Conservation (phyloP, 1,140 invertebrate genomes). For the Trichoplusia ni region DNA sequence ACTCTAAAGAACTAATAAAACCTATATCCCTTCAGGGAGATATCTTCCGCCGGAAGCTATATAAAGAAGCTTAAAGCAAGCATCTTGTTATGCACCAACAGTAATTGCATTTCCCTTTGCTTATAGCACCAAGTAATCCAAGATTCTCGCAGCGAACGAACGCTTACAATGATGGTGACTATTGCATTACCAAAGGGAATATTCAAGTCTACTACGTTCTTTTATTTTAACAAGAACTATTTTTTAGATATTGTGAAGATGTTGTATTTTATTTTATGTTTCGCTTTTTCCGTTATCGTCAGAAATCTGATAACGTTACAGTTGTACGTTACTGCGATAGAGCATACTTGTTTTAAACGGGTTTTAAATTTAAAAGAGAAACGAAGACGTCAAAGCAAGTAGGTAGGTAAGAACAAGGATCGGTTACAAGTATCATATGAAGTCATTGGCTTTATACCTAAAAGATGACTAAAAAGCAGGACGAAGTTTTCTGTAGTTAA, state of each 20-base stretch:
- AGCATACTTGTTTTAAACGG: too few relatives aligned
- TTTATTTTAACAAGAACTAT: not conserved
- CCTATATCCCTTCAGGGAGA: too few relatives aligned
- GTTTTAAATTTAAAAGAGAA: too few relatives aligned
- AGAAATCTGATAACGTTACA: constrained; percentile 1
- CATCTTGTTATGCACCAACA: constrained; percentile 22
- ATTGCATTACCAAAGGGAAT: constrained; percentile 21
- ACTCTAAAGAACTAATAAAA: too few relatives aligned
- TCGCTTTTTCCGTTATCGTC: not conserved
- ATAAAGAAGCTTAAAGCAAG: not conserved
- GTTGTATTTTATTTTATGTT: constrained; percentile 14
- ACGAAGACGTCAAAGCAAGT: too few relatives aligned
- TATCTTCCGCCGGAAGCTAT: not conserved
- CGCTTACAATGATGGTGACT: constrained; percentile 6
- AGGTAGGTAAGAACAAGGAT: too few relatives aligned
- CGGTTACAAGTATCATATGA: too few relatives aligned
- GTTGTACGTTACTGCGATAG: not conserved
- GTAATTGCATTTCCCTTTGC: constrained; percentile 9
- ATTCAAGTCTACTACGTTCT: constrained; percentile 2
- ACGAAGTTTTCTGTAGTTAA: too few relatives aligned
- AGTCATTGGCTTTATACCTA: too few relatives aligned
- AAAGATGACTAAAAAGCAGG: too few relatives aligned
- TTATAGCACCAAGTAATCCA: constrained; percentile 8
- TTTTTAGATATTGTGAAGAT: constrained; percentile 10
- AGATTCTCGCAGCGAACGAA: constrained; percentile 6